A percentile compares a stretch with the other conserved stretches of the same genome.
Evolutionary conservation across 2,113 vertebrate species (phyloP).

Genomic region (Seriola quinqueradiata): DNA sequence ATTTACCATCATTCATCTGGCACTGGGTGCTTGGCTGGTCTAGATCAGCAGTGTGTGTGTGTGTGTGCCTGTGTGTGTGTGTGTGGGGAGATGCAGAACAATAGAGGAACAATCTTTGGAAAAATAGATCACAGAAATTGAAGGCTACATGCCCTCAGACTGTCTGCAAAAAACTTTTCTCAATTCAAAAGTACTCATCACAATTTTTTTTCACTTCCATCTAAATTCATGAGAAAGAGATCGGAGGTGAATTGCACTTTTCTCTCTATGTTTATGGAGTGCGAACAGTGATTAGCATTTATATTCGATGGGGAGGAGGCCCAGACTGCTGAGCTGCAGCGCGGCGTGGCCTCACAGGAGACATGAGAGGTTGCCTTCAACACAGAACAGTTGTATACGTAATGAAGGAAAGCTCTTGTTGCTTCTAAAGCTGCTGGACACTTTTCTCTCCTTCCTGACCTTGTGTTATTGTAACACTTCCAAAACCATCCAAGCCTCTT

Average conservation of each 20-base stretch:
- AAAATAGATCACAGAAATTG: constrained; percentile 18
- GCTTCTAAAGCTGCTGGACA: constrained; percentile 56
- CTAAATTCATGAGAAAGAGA: constrained; percentile 81
- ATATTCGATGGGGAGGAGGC: constrained; percentile 80
- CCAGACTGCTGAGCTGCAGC: constrained; percentile 73
- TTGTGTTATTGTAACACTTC: constrained; percentile 79
- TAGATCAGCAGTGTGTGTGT: constrained; percentile 23
- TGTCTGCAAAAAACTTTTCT: constrained; percentile 45
- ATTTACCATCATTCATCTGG: constrained; percentile 57
- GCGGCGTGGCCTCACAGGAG: constrained; percentile 65
- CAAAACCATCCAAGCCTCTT: constrained; percentile 68
- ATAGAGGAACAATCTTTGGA: constrained; percentile 2
- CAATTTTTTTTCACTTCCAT: constrained; percentile 58
- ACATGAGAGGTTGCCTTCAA: constrained; percentile 71
- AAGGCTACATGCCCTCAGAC: constrained; percentile 17
- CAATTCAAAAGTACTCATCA: constrained; percentile 40
- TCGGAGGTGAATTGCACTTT: constrained; percentile 74
- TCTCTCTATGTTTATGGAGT: constrained; percentile 78
- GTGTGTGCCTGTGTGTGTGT: constrained; percentile 1
- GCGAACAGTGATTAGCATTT: constrained; percentile 83
- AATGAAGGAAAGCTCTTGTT: constrained; percentile 82
- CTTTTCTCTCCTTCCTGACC: constrained; percentile 71
- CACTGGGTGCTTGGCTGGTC: constrained; percentile 25
- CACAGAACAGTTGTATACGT: constrained; percentile 79
- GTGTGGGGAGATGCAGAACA: constrained; percentile 21